Evolutionary conservation across 2,113 vertebrate species (phyloP).

Genomic region (Megaptera novaeangliae): DNA sequence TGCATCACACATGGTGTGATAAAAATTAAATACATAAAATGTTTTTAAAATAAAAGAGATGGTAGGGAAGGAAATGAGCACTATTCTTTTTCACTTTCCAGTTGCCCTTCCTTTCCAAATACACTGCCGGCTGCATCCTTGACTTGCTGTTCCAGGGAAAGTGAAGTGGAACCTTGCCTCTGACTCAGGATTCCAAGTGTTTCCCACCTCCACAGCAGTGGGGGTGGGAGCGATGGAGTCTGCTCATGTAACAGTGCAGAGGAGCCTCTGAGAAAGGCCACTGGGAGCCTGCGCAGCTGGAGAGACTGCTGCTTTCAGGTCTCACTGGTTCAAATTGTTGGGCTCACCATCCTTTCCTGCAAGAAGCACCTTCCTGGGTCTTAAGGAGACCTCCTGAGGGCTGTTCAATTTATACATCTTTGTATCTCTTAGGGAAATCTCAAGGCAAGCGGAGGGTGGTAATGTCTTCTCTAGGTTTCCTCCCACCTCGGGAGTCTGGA

Average conservation of each 20-base stretch:
- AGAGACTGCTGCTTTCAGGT: not conserved
- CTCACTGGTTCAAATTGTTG: not conserved
- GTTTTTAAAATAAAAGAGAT: constrained; percentile 1
- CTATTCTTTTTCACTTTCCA: not conserved
- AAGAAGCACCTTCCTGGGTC: not conserved
- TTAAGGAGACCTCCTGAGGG: not conserved
- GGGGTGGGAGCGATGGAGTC: not conserved
- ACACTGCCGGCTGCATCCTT: not conserved
- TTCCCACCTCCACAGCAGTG: constrained; percentile 12
- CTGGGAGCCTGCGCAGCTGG: not conserved
- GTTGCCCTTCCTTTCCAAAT: not conserved
- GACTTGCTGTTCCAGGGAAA: constrained; percentile 55
- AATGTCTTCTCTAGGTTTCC: not conserved
- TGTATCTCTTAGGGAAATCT: not conserved
- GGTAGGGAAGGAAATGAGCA: not conserved
- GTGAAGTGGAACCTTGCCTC: constrained; percentile 36
- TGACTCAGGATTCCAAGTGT: constrained; percentile 53
- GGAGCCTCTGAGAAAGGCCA: not conserved
- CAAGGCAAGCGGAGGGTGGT: not conserved
- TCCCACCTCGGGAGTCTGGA: not conserved
- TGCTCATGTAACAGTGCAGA: not conserved
- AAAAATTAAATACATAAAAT: not conserved
- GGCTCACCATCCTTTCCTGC: not conserved
- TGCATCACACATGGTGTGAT: not conserved
- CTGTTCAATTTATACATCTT: not conserved